Conservation (phyloP, 2,797 vertebrate species). For the Bufotes viridis region DNA sequence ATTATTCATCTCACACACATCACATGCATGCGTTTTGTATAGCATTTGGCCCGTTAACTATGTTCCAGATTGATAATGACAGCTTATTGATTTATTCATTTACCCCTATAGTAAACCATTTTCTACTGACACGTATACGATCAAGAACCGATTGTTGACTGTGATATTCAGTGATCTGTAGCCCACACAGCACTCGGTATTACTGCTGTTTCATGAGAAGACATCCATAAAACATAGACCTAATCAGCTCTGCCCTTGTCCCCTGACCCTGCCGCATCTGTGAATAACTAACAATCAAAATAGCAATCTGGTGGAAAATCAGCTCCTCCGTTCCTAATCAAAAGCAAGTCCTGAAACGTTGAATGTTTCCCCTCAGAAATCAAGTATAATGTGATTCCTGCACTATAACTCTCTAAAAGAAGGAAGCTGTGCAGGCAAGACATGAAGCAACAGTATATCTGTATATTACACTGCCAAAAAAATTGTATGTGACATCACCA, state of each 20-base stretch:
- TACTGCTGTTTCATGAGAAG: neutral
- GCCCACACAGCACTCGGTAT: neutral
- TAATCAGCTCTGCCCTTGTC: neutral
- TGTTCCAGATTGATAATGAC: neutral
- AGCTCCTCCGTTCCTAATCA: neutral
- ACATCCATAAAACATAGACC: neutral
- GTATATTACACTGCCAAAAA: too few species aligned
- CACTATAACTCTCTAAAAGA: neutral
- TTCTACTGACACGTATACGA: neutral
- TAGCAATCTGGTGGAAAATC: neutral
- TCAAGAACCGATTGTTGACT: neutral
- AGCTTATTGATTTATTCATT: neutral
- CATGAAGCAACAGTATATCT: neutral
- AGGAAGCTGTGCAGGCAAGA: neutral
- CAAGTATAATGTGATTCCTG: constrained; percentile 6
- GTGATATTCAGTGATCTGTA: neutral
- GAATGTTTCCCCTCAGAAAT: constrained; percentile 13
- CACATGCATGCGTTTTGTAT: neutral
- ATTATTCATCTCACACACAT: too few species aligned
- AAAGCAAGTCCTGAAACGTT: neutral
- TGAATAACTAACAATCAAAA: constrained; percentile 33
- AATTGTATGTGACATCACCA: neutral
- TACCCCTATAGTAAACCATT: neutral
- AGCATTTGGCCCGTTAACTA: neutral
- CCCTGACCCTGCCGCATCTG: constrained; percentile 14